Base-by-base conservation (phyloP, 2,888 invertebrate species). In the Molanna angustata region DNA sequence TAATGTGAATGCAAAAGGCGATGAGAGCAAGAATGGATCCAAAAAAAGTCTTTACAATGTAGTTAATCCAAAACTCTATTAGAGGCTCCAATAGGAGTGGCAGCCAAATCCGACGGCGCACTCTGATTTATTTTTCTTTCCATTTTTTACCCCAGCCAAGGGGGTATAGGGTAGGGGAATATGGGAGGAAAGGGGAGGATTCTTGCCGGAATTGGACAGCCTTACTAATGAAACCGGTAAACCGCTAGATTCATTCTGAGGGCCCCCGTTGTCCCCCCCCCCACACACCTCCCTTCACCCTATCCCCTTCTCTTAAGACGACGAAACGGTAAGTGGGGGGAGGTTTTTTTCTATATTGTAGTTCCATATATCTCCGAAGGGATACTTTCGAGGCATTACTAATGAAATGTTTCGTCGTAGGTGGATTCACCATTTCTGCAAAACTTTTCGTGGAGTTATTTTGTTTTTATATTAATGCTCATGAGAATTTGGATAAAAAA, bases 211-310 rank as follows among this genome's bases (percentile, higher is more conserved):
- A 58, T 58, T 58, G 56, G 59, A 59, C 59, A 59, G 59, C 56
- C 59, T 57, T 59, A 56, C 59, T 59, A 59, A 59, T 59, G 59
- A 59, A 59, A 59, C 59, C 57, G 59, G 59, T 59, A 59, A 59
- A 59, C 59, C 59, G 59, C 59, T 59, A 56, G 59, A 59, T 59
- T 59, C 59, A 59, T 59, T 59, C 54, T 52, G 48, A 52, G 48
- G 45, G 41, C 55, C 52, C 52, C 43, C 19, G 37, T 37, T 16
- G 17, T 37, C 3, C 4, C 37, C 4, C 35, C 37, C 18, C 37
- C 13, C 18, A 17, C 11, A 37, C 37, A 37, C 37, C n/a, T n/a
- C 4, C 37, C n/a, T n/a, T n/a, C 4, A 35, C 20, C 46, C 46
- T 35, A 20, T 35, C 46, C 46, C 49, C 42, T 32, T 32, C 16